A percentile compares a stretch with the other conserved stretches of the same genome.
Evolutionary conservation across 1,140 invertebrate genomes (phyloP).

Genomic region (Bombus breviceps): DNA sequence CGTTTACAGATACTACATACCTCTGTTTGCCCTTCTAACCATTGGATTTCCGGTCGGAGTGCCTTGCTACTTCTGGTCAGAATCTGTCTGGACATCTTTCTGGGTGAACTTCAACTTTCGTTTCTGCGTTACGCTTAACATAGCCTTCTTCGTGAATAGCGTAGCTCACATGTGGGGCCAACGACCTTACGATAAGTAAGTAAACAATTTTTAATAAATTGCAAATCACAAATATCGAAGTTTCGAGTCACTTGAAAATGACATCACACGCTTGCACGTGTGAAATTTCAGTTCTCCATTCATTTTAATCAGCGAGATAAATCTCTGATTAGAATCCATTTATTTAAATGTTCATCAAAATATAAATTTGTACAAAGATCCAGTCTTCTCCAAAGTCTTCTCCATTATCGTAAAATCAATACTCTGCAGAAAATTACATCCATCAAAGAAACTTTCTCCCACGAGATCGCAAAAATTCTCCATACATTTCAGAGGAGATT

Average conservation of each 20-base stretch:
- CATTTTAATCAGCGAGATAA: neutral
- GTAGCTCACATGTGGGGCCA: constrained; percentile 95
- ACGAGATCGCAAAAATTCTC: neutral
- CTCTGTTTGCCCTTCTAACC: constrained; percentile 89
- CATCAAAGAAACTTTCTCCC: neutral
- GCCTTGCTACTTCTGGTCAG: constrained; percentile 93
- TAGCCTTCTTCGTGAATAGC: constrained; percentile 97
- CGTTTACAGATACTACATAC: constrained; percentile 87
- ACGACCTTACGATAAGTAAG: constrained; percentile 94
- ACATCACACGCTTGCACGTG: too few species aligned
- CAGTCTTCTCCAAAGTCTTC: neutral
- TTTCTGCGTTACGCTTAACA: constrained; percentile 92
- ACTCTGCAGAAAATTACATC: neutral
- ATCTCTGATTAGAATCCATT: neutral
- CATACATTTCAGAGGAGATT: neutral
- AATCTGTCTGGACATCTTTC: constrained; percentile 90
- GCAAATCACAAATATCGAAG: neutral
- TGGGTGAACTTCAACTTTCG: constrained; percentile 92
- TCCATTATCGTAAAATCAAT: neutral
- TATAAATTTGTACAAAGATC: too few species aligned
- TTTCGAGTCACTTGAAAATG: too few species aligned
- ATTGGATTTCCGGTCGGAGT: constrained; percentile 90
- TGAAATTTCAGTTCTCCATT: too few species aligned
- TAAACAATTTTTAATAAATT: constrained; percentile 65
- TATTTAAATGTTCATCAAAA: too few species aligned